Percentiles rank a stretch among this genome's conserved stretches.
Conservation (phyloP, 2,113 vertebrate species). For the Potamarius usumacintae region DNA sequence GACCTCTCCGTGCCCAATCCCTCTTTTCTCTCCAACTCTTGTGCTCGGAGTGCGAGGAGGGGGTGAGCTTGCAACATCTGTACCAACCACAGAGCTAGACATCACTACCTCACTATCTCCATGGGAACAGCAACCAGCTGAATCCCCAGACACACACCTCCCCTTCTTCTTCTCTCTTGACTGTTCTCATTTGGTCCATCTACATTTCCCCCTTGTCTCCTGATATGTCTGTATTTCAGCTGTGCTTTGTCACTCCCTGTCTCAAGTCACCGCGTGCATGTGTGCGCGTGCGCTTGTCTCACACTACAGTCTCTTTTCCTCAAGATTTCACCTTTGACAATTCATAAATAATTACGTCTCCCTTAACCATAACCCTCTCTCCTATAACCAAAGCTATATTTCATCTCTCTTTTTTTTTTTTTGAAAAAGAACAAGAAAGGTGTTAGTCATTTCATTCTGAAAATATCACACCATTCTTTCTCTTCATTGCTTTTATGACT, state of each 20-base stretch:
- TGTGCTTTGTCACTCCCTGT: slow-evolving; percentile 26
- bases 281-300: neutral
- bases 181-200: slow-evolving; percentile 58
- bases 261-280: neutral
- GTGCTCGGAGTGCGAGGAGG: slow-evolving; percentile 51
- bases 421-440: neutral
- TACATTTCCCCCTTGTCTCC: slow-evolving; percentile 42
- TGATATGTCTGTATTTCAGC: slow-evolving; percentile 29
- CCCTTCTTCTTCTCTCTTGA: slow-evolving; percentile 42
- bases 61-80: slow-evolving; percentile 52
- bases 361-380: neutral
- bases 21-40: slow-evolving; percentile 48
- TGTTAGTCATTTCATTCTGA: neutral
- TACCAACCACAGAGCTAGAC: slow-evolving; percentile 75
- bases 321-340: neutral
- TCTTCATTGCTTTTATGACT: neutral
- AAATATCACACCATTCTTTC: neutral
- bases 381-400: neutral
- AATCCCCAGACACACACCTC: slow-evolving; percentile 50
- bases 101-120: slow-evolving; percentile 72
- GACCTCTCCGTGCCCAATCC: neutral
- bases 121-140: slow-evolving; percentile 74
- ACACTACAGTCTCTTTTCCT: neutral
- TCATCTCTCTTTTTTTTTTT: neutral
- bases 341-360: neutral